Base-by-base conservation (phyloP, 2,888 invertebrate genomes). In the Macaria liturata region DNA sequence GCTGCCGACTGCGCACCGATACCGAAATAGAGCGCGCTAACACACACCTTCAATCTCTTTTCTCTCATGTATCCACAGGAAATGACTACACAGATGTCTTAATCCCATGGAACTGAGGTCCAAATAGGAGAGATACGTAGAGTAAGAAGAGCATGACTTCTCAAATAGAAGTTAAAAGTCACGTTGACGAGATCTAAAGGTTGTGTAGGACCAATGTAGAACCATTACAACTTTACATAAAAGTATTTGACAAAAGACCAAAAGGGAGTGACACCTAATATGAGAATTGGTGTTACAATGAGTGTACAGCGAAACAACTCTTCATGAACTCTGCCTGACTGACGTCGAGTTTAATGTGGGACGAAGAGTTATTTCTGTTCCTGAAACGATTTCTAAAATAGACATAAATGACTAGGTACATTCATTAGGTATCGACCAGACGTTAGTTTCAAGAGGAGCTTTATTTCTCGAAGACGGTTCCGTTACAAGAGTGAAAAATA, bases 1-100 rank as follows among this genome's bases (percentile, higher is more conserved):
- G 90, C 89, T 79, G 83, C 82, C 80, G 87, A 88, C 84, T 86
- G 86, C 86, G 87, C 84, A 87, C 87, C 81, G 84, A 83, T 84
- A 90, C 88, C 86, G 83, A 90, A 90, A 90, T 91, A 90, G 88
- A 90, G 86, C 86, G 81, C 79, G 81, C 77, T 59, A 59, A 59
- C 51, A 59, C 50, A 76, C 81, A 78, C 81, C 82, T 80, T 83
- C 34, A 37, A 37, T 37, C 80, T 79, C 78, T 77, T 20, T 73
- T 75, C 32, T 52, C 34, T 7, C 34, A 37, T 37, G 0, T 37
- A 37, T 7, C 4, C 34, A 37, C 34, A 37, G 34, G 34, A 37
- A 37, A 4, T 7, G 3, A 37, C 34, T 37, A 7, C 34, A 4
- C 4, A 7, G 4, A 37, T 37, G 7, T 37, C 34, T 6, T 37